phyloP scores from a whole-genome alignment of 2,797 vertebrate genomes.

The Cynopterus sphinx region DNA sequence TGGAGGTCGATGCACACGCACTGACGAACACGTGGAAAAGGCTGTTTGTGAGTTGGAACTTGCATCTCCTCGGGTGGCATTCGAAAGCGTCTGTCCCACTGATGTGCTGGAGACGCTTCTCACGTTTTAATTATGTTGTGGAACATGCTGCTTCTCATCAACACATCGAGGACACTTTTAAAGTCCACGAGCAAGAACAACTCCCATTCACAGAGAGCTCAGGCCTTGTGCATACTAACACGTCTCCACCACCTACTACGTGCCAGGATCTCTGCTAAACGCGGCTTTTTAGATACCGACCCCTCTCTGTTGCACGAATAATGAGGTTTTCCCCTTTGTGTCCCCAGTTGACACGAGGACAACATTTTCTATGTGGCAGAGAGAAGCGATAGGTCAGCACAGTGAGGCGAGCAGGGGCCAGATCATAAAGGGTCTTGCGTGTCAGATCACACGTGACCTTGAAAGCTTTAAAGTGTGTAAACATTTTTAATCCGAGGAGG shows the following conservation, averaged over 20 bases:
- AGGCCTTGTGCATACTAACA: background rate
- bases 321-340: background rate
- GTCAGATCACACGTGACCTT: background rate
- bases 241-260: background rate
- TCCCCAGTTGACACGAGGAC: background rate
- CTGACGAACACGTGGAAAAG: slow-evolving; percentile 55
- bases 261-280: background rate
- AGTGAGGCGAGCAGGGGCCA: background rate
- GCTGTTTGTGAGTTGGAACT: slow-evolving; percentile 56
- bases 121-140: slow-evolving; percentile 69
- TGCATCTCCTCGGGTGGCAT: slow-evolving; percentile 58
- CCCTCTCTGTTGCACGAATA: background rate
- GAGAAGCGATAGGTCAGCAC: background rate
- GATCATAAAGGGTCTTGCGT: background rate
- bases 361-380: background rate
- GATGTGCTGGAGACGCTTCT: slow-evolving; percentile 64
- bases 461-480: background rate
- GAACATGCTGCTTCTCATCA: slow-evolving; percentile 59
- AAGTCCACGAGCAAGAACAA: background rate
- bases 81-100: slow-evolving; percentile 59
- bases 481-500: background rate
- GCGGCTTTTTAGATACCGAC: background rate
- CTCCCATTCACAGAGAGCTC: background rate
- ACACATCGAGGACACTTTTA: slow-evolving; percentile 39
- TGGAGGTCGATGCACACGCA: slow-evolving; percentile 67